Base-by-base conservation (phyloP, 2,888 invertebrate genomes). In the Muscina levida region DNA sequence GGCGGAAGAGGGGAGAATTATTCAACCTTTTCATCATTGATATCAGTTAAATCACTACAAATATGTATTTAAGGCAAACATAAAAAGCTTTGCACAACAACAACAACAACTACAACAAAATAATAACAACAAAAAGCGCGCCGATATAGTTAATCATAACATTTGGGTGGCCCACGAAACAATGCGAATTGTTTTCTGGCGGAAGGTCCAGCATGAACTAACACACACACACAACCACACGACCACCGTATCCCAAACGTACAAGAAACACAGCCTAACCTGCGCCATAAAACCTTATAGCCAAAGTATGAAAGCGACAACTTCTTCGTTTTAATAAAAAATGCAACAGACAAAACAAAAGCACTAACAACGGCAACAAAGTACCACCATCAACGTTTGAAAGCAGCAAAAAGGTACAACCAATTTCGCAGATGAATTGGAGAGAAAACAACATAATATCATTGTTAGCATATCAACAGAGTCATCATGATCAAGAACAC, bases 131-230 rank as follows among this genome's bases (percentile, higher is more conserved):
- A 59, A 70, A 66, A 70, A 72, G 59, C n/a, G 46, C 62, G 71
- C 37, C 67, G 74, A 80, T 82, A 77, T 81, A 79, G 85, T 87
- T 86, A 86, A 87, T 88, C 87, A 88, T 88, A 88, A 87, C 87
- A 85, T 87, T 87, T 88, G 87, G 88, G 87, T 88, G 87, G 87
- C 87, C 88, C 70, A 67, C 71, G 74, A 82, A 82, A 82, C 84
- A 84, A 84, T 82, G 72, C 73, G 82, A 83, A 83, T 83, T 83
- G 82, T 82, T 79, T 79, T 70, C 51, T 75, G 62, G 74, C 71
- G 84, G 75, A 56, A 22, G 71, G 39, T 26, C 57, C 66, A 71
- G 71, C 65, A 65, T 39, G 2, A 59, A n/a, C 44, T n/a, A n/a
- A 13, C 17, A 53, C 6, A 13, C 39, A 37, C 11, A 62, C 73